Percentiles rank a stretch among this genome's conserved stretches.
These are phyloP conservation scores for Selene dorsalis DNA, from an alignment of 2,797 vertebrate genomes.

Conservation along the genomic window DNA sequence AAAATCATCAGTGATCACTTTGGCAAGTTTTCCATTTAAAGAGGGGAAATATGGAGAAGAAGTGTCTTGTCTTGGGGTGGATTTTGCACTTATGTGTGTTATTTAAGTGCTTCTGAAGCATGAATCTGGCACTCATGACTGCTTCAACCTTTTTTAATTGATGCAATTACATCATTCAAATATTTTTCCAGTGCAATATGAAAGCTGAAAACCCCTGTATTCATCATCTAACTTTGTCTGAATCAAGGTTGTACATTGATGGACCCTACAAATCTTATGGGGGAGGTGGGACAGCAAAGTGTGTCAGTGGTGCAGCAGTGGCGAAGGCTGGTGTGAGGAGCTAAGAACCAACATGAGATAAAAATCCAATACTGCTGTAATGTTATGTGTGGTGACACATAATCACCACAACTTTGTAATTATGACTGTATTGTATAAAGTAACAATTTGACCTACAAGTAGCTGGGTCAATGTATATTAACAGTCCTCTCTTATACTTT, in stretches of 20 bases:
- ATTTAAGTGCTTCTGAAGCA: conserved; percentile 6
- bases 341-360: not conserved
- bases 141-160: not conserved
- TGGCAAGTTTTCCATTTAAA: conserved; percentile 24
- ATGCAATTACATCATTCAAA: not conserved
- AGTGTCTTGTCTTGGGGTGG: not conserved
- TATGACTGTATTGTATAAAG: not conserved
- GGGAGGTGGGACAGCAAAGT: not conserved
- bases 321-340: not conserved
- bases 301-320: not conserved
- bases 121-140: not conserved
- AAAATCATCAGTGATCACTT: conserved; percentile 39
- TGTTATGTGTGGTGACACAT: not conserved
- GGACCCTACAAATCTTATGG: too few species aligned
- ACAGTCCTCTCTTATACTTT: not conserved
- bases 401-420: not conserved
- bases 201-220: not conserved
- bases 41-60: not conserved
- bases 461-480: not conserved
- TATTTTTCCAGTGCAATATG: not conserved
- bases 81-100: conserved; percentile 1
- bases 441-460: not conserved
- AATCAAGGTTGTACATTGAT: not conserved
- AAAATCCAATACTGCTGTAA: not conserved
- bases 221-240: not conserved